These are phyloP conservation scores for Fulica atra DNA, from an alignment of 2,113 vertebrate species.

Conservation along the genomic window DNA sequence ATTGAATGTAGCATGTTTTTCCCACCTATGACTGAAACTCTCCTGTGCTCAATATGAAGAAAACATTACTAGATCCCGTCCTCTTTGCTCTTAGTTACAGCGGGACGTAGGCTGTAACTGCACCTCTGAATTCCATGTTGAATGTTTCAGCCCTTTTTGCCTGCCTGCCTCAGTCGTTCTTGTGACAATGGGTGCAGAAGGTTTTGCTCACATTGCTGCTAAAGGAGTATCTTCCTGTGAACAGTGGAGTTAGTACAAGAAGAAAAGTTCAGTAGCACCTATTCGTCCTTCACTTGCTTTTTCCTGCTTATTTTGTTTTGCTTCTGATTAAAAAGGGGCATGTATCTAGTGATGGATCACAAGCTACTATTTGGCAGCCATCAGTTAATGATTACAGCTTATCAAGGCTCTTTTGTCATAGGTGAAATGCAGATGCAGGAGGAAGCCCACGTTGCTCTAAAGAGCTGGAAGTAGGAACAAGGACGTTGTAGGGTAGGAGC, in stretches of 20 bases:
- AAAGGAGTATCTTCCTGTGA: not conserved
- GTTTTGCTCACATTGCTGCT: not conserved
- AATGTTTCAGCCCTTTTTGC: not conserved
- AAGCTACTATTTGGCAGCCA: not conserved
- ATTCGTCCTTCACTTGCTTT: not conserved
- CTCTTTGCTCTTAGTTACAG: not conserved
- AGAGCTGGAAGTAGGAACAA: not conserved
- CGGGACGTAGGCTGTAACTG: rapidly evolving
- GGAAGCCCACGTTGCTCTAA: not conserved
- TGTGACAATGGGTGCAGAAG: not conserved
- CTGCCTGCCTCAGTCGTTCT: not conserved
- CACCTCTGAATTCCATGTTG: not conserved
- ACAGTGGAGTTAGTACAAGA: not conserved
- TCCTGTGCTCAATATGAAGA: not conserved
- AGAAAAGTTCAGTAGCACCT: not conserved
- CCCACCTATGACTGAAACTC: not conserved
- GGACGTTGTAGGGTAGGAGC: not conserved
- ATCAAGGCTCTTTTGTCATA: not conserved
- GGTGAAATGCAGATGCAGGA: not conserved
- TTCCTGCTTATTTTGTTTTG: not conserved
- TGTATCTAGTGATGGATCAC: not conserved
- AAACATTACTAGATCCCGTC: not conserved
- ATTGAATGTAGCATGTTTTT: not conserved
- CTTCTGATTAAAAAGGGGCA: not conserved
- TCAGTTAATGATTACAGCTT: not conserved